Evolutionary conservation across 2,888 invertebrate species (phyloP).

Genomic region (Spialia ferax): DNA sequence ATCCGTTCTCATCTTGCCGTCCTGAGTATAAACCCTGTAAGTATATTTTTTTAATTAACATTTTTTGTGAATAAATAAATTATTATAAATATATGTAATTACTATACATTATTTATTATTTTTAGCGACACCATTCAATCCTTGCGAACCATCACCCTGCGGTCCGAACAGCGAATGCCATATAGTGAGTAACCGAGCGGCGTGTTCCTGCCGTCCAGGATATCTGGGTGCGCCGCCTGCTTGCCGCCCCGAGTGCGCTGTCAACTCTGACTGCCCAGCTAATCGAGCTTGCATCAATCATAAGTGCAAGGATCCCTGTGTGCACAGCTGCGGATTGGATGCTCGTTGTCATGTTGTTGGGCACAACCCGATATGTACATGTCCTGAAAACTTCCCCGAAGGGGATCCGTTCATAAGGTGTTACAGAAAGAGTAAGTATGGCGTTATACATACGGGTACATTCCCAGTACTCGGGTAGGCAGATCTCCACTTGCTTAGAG

Average conservation of each 20-base stretch:
- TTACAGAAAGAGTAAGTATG: conserved; percentile 72
- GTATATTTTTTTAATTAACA: conserved; percentile 58
- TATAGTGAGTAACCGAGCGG: conserved; percentile 89
- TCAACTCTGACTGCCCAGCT: conserved; percentile 91
- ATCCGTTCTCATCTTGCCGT: conserved; percentile 94
- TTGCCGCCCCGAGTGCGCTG: conserved; percentile 92
- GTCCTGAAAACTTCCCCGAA: conserved; percentile 88
- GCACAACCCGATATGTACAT: conserved; percentile 93
- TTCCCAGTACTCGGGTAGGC: no score
- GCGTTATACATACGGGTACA: no score
- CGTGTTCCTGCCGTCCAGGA: conserved; percentile 90
- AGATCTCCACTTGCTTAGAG: no score
- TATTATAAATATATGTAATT: neutral
- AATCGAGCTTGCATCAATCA: conserved; percentile 91
- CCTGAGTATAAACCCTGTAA: conserved; percentile 85
- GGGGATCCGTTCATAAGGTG: conserved; percentile 94
- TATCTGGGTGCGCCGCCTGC: conserved; percentile 91
- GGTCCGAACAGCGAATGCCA: conserved; percentile 92
- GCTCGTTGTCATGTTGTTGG: conserved; percentile 92
- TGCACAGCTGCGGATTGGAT: conserved; percentile 92
- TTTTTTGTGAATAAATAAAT: neutral
- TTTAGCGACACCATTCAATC: conserved; percentile 74
- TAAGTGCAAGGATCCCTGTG: conserved; percentile 92
- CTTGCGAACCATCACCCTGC: conserved; percentile 92
- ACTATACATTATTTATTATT: conserved; percentile 26